A percentile compares a stretch with the other conserved stretches of the same genome.
Conservation (phyloP, 1,140 invertebrate genomes). For the Orussus abietinus region DNA sequence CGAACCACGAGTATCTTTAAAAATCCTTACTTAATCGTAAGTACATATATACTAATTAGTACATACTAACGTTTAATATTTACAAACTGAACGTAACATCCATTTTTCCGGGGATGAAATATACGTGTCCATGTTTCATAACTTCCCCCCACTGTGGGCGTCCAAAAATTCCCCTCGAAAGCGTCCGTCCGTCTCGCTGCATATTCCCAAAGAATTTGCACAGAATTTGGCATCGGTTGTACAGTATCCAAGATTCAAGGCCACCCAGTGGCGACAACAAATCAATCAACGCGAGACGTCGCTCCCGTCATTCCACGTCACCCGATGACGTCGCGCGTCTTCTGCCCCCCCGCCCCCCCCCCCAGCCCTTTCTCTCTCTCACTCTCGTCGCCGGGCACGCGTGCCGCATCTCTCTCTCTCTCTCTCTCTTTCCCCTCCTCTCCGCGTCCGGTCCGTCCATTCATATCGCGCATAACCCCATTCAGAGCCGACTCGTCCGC, state of each 20-base stretch:
- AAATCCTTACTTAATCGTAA: too few relatives aligned
- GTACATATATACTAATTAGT: too few relatives aligned
- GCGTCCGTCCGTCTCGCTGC: slow-evolving; percentile 17
- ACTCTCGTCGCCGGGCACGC: background rate
- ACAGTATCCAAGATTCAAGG: slow-evolving; percentile 15
- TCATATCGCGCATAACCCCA: background rate
- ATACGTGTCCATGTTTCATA: slow-evolving; percentile 19
- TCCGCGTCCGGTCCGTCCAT: slow-evolving; percentile 4
- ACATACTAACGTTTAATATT: too few relatives aligned
- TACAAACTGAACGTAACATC: too few relatives aligned
- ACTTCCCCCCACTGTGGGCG: slow-evolving; percentile 22
- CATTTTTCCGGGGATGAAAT: too few relatives aligned
- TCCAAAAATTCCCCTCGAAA: slow-evolving; percentile 21
- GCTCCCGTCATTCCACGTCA: slow-evolving; percentile 27
- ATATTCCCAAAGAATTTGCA: slow-evolving; percentile 15
- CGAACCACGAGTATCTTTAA: too few relatives aligned
- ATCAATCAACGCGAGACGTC: slow-evolving; percentile 26
- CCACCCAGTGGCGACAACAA: slow-evolving; percentile 7
- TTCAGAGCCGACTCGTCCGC: too few relatives aligned
- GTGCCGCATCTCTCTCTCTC: background rate
- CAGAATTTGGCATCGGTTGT: slow-evolving; percentile 10
- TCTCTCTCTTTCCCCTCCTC: slow-evolving; percentile 13
- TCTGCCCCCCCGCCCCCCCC: background rate
- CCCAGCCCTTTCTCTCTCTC: background rate
- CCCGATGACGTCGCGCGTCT: slow-evolving; percentile 19